Evolutionary conservation across 1,140 invertebrate species (phyloP).

Genomic region (Glossosoma conforme): DNA sequence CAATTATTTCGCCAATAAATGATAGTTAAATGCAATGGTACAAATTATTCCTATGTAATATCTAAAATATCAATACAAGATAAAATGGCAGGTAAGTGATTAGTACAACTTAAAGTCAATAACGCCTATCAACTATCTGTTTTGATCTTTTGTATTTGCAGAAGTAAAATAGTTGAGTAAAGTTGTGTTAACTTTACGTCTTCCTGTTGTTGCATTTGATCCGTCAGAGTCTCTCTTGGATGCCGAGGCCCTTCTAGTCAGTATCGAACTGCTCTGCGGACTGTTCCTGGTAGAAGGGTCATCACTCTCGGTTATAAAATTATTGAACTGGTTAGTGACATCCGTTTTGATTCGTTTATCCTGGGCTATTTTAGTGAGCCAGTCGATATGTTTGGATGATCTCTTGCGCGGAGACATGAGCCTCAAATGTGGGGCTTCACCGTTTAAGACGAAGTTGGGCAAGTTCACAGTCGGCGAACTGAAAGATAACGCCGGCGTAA

Average conservation of each 20-base stretch:
- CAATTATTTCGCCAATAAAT: no score
- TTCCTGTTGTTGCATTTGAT: constrained; percentile 13
- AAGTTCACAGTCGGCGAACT: constrained; percentile 57
- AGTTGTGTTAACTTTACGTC: constrained; percentile 20
- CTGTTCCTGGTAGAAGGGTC: not conserved
- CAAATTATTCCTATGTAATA: no score
- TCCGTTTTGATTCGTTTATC: constrained; percentile 44
- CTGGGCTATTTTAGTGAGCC: constrained; percentile 64
- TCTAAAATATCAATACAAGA: no score
- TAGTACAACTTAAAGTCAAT: no score
- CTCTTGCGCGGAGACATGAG: constrained; percentile 64
- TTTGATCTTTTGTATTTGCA: constrained; percentile 8
- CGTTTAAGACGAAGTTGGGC: constrained; percentile 71
- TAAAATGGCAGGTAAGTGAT: no score
- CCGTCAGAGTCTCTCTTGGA: constrained; percentile 6
- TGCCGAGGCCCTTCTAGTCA: constrained; percentile 7
- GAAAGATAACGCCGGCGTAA: constrained; percentile 15
- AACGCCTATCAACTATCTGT: no score
- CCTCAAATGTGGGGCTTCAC: constrained; percentile 66
- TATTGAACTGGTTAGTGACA: not conserved
- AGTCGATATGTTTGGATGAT: constrained; percentile 61
- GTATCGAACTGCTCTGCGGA: constrained; percentile 1
- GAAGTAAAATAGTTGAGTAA: constrained; percentile 20
- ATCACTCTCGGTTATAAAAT: not conserved
- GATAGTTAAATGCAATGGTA: no score